Evolutionary conservation across 1,140 invertebrate species (phyloP).

Genomic region (Drosophila elegans): DNA sequence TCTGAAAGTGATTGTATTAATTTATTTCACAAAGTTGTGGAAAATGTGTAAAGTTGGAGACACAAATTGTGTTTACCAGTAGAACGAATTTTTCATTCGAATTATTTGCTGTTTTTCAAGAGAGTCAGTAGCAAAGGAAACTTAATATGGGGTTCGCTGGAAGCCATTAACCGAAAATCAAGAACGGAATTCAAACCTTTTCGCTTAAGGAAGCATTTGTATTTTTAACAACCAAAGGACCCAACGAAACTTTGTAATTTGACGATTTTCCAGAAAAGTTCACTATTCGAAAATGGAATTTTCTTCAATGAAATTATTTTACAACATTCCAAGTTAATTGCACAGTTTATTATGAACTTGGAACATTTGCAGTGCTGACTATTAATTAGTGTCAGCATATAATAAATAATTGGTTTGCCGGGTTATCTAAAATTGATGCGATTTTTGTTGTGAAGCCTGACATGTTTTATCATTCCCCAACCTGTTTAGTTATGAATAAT

Average conservation of each 20-base stretch:
- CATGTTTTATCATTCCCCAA: constrained; percentile 11
- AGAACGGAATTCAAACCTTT: constrained; percentile 2
- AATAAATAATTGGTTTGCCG: not conserved
- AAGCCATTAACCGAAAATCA: not conserved
- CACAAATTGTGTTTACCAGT: constrained; percentile 1
- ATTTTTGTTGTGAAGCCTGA: constrained; percentile 10
- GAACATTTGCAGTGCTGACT: not conserved
- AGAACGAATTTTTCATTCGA: not conserved
- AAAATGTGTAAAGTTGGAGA: constrained; percentile 4
- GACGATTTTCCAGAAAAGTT: not conserved
- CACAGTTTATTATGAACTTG: not conserved
- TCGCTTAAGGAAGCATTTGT: constrained; percentile 6
- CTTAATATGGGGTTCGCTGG: not conserved
- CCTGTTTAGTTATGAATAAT: constrained; percentile 32
- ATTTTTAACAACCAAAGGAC: not conserved
- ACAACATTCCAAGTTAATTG: not conserved
- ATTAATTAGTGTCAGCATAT: constrained; percentile 28
- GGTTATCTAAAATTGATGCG: constrained; percentile 1
- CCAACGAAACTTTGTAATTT: not conserved
- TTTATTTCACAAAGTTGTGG: constrained; percentile 16
- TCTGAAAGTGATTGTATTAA: constrained; percentile 2
- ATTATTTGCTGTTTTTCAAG: constrained; percentile 2
- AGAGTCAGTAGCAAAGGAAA: not conserved
- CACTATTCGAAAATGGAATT: not conserved
- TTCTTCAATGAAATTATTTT: no score